Evolutionary conservation across 1,140 invertebrate species (phyloP).

Genomic region (Sycophila sp.): DNA sequence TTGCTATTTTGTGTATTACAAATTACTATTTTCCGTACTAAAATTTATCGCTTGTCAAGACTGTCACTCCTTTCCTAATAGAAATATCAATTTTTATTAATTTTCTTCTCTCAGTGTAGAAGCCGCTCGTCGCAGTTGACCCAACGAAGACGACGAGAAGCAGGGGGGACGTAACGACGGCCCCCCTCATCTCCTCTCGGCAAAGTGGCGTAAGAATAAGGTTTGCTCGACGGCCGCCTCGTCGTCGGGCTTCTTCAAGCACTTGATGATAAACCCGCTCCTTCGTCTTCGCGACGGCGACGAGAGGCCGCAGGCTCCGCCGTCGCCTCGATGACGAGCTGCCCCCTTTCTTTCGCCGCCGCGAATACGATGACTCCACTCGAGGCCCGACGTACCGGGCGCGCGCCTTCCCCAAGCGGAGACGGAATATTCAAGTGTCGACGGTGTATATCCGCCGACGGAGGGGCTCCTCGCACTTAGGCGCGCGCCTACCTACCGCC

Average conservation of each 20-base stretch:
- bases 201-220: conserved; percentile 67
- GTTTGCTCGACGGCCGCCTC: conserved; percentile 56
- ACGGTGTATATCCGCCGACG: background rate
- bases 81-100: no score
- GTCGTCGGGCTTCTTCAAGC: background rate
- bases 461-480: background rate
- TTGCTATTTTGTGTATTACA: no score
- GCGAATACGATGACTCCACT: conserved; percentile 60
- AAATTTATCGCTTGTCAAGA: no score
- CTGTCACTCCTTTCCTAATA: no score
- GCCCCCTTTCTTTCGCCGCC: conserved; percentile 27
- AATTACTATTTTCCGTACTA: no score
- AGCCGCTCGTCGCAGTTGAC: no score
- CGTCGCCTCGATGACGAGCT: conserved; percentile 47
- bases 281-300: conserved; percentile 45
- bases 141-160: conserved; percentile 23
- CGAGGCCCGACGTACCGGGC: conserved; percentile 46
- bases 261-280: background rate
- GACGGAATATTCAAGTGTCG: conserved; percentile 20
- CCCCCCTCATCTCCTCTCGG: conserved; percentile 50
- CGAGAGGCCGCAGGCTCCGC: no score
- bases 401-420: conserved; percentile 10
- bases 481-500: background rate
- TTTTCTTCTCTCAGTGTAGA: no score
- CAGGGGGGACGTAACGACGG: background rate